Conservation (phyloP, 2,888 invertebrate species). For the Catocala fraxini region DNA sequence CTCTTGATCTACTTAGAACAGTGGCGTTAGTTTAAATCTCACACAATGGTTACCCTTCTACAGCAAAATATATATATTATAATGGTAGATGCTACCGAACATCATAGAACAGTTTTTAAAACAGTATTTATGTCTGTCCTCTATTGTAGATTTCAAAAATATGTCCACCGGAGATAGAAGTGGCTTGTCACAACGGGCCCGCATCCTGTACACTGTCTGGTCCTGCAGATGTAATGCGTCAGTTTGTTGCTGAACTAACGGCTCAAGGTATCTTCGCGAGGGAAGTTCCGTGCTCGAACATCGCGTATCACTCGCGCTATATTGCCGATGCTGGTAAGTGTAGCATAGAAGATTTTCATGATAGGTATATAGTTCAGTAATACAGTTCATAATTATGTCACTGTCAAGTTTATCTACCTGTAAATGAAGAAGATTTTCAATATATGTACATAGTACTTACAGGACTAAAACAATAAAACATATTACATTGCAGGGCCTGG, state of each 20-base stretch:
- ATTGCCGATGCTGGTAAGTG: background rate
- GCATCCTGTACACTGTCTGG: slow-evolving; percentile 93
- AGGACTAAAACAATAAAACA: background rate
- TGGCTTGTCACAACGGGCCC: slow-evolving; percentile 92
- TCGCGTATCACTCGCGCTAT: background rate
- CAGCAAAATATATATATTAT: no score
- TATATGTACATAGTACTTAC: no score
- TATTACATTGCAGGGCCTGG: background rate
- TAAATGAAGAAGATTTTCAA: no score
- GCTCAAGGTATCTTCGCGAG: background rate
- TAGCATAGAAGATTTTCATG: no score
- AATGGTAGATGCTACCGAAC: no score
- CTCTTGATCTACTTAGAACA: no score
- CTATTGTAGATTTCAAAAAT: slow-evolving; percentile 45
- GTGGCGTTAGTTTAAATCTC: no score
- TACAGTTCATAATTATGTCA: no score
- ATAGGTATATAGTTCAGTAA: no score
- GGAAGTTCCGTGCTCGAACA: background rate
- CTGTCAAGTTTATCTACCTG: no score
- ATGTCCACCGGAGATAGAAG: slow-evolving; percentile 88
- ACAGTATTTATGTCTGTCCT: background rate
- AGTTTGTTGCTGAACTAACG: slow-evolving; percentile 71
- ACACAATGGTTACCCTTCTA: no score
- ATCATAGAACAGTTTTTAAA: no score
- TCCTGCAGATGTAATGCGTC: slow-evolving; percentile 87